A percentile compares a stretch with the other conserved stretches of the same genome.
Evolutionary conservation across 2,797 vertebrate species (phyloP).

Genomic region (Dendrocincla tyrannina): DNA sequence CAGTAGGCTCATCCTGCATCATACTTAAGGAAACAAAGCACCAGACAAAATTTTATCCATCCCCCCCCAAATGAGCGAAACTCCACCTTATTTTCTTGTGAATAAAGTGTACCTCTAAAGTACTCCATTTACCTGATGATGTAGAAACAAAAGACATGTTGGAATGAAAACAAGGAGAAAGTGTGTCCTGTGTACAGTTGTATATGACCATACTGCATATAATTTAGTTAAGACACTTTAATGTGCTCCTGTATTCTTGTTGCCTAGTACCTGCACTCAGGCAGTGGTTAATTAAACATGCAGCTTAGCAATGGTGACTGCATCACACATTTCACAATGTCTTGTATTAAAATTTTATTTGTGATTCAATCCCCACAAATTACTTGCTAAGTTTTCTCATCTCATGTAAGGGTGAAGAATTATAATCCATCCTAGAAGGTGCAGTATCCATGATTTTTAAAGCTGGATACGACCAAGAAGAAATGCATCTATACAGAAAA

Average conservation of each 20-base stretch:
- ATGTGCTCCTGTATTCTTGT: background rate
- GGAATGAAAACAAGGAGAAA: background rate
- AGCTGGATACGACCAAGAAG: background rate
- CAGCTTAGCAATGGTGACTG: constrained; percentile 1
- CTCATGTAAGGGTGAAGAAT: background rate
- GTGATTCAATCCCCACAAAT: background rate
- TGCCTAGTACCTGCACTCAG: constrained; percentile 41
- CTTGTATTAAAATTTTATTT: background rate
- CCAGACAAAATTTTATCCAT: background rate
- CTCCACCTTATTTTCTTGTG: background rate
- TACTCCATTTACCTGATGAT: background rate
- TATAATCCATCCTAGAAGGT: background rate
- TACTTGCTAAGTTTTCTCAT: background rate
- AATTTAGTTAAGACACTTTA: constrained; percentile 32
- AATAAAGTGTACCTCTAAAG: background rate
- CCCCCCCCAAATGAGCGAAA: accelerated
- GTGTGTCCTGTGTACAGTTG: background rate
- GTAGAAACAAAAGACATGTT: background rate
- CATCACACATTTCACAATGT: background rate
- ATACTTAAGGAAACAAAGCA: background rate
- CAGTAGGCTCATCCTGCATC: background rate
- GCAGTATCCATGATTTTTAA: background rate
- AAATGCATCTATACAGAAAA: background rate
- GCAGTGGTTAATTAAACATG: constrained; percentile 5
- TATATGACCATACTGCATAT: background rate